Base-by-base conservation (phyloP, 2,888 invertebrate species). In the Brachyopa scutellaris region DNA sequence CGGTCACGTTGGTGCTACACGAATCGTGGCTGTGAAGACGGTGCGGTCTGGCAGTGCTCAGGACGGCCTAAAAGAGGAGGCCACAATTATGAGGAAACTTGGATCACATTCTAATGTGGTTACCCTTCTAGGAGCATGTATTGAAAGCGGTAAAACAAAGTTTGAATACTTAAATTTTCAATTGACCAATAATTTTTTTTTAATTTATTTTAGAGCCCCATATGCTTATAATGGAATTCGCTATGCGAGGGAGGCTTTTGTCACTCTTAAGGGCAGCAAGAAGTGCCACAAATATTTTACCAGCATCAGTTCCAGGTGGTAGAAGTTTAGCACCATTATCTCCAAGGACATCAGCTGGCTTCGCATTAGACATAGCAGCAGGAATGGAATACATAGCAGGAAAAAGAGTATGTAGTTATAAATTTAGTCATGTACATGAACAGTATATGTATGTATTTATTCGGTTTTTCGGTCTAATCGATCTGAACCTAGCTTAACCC, bases 341-440 rank as follows among this genome's bases (percentile, higher is more conserved):
- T 2, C 91, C 90, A 0, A 91, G 95, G 21, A 95, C 96, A 83
- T 92, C 96, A 69, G 95, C 95, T 0, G 94, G 95, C 13, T 96
- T 96, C 88, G 95, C 95, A 0, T 93, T 95, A 88, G 96, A 96
- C 86, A 95, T 96, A 40, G 95, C 96, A 1, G 92, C 95, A 79
- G 96, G 96, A 62, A 96, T 96, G 96, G 95, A 95, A 86, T 96
- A 96, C 86, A 93, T 96, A 47, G 93, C 95, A 9, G 94, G 94
- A 17, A 94, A 95, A 89, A 95, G 95, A 91, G 96, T 96, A n/a
- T n/a, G n/a, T n/a, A 88, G 91, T 92, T 74, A 40, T 26, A 26
- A 26, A 26, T n/a, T n/a, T n/a, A n/a, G n/a, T n/a, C n/a, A n/a
- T n/a, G n/a, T n/a, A n/a, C n/a, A n/a, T n/a, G n/a, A n/a, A n/a